phyloP scores from a whole-genome alignment of 1,140 invertebrate genomes.

The Acromyrmex echinatior region DNA sequence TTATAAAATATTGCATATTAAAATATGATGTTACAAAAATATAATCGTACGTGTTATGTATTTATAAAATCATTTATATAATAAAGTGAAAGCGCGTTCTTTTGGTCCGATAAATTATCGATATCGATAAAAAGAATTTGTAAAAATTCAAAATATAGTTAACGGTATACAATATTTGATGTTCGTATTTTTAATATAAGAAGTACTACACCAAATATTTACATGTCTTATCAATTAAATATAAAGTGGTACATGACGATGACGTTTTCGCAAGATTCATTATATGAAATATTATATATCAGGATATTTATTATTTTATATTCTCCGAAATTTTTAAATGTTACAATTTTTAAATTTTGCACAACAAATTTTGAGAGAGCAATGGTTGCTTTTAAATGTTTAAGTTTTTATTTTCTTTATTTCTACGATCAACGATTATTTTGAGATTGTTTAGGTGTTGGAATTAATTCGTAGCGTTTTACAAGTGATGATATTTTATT shows the following conservation, averaged over 20 bases:
- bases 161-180: not conserved
- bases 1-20: conserved; percentile 29
- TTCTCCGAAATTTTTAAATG: not conserved
- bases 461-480: no score
- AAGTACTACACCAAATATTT: not conserved
- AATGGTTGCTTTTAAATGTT: not conserved
- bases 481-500: no score
- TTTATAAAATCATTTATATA: conserved; percentile 28
- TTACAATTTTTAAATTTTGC: not conserved
- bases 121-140: not conserved
- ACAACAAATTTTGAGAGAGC: not conserved
- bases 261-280: not conserved
- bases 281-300: not conserved
- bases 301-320: no score
- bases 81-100: not conserved
- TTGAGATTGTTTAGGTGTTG: no score
- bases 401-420: not conserved
- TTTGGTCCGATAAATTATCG: not conserved
- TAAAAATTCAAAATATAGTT: not conserved
- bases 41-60: not conserved
- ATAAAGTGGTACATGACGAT: not conserved
- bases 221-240: not conserved
- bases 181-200: not conserved
- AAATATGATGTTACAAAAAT: conserved; percentile 11
- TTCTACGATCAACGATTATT: not conserved